Base-by-base conservation (phyloP, 2,113 vertebrate genomes). In the Ranitomeya variabilis region DNA sequence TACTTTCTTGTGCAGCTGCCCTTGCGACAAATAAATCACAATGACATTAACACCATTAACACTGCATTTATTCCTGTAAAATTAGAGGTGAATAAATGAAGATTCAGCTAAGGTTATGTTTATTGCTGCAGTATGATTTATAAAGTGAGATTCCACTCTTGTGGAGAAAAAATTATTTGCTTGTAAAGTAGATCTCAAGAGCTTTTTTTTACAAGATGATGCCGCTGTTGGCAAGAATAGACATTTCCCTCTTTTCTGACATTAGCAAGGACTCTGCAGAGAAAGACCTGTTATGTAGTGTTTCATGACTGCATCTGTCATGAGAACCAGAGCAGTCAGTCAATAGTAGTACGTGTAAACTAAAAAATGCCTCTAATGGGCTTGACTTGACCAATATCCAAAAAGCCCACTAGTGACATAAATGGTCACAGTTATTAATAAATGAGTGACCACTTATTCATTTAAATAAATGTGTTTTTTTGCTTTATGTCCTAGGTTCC, bases 401-500 rank as follows among this genome's bases (percentile, higher is more conserved):
- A 4, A 66, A 66, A 66, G 64, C 6, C 2, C 64, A 66, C 8
- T 66, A 10, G 1, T 76, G 89, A 45, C 37, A 45, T 45, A 45
- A 45, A 45, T 45, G 3, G 37, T 45, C 37, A 45, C 37, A 45
- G 37, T 45, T 45, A 45, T 4, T 45, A 45, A 45, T 45, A 45
- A 45, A 45, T 45, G 3, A 45, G 37, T 45, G 37, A 45, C 37
- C 16, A 0, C 45, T 52, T 37, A 19, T 77, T 52, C 52, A 77
- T 77, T 77, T 8, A 51, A 77, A 77, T 52, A 21, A 11, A 26
- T 64, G 81, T 31, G 91, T 54, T 91, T 74, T 83, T 80, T 45
- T 76, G 73, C 14, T 87, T 26, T 21, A 55, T 12, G 37, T 45
- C 5, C n/a, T 90, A 97, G 96, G 96, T 97, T 14, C 94, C 95